Conservation (phyloP, 1,140 invertebrate species). For the Drosophila ercepeae region DNA sequence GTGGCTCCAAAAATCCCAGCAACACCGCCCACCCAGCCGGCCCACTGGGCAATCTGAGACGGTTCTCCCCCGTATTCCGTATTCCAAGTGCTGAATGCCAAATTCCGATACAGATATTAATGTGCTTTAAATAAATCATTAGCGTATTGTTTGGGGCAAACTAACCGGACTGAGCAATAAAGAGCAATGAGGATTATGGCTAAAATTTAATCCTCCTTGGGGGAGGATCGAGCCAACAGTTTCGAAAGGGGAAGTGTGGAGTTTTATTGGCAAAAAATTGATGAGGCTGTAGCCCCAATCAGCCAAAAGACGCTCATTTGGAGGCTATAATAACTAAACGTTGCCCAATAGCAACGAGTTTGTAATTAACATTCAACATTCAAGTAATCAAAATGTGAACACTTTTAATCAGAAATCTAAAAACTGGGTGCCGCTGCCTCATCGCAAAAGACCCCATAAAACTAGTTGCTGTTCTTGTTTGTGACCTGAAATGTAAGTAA, state of each 20-base stretch:
- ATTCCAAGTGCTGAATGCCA: constrained; percentile 31
- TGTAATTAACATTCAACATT: constrained; percentile 71
- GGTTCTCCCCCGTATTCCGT: constrained; percentile 8
- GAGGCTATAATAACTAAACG: background rate
- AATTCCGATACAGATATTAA: constrained; percentile 39
- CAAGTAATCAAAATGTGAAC: background rate
- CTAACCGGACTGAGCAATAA: constrained; percentile 6
- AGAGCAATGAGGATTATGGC: constrained; percentile 18
- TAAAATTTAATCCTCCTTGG: constrained; percentile 8
- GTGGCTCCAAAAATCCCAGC: constrained; percentile 40
- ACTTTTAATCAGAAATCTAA: constrained; percentile 9
- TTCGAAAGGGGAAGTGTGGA: background rate
- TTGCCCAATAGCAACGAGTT: constrained; percentile 58
- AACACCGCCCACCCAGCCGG: constrained; percentile 68
- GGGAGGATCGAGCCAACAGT: background rate
- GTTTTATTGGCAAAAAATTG: background rate
- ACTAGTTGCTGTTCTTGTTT: constrained; percentile 47
- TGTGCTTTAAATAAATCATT: constrained; percentile 79
- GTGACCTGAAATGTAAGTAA: constrained; percentile 11
- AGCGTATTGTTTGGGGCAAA: constrained; percentile 55
- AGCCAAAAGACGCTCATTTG: background rate
- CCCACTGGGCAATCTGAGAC: constrained; percentile 68
- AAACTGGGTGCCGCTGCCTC: constrained; percentile 42
- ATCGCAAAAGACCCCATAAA: constrained; percentile 70
- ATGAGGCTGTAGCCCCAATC: background rate